Evolutionary conservation across 2,113 vertebrate genomes (phyloP), one percentile per base, ranked within the genome.

Genomic region (Labrus mixtus): DNA sequence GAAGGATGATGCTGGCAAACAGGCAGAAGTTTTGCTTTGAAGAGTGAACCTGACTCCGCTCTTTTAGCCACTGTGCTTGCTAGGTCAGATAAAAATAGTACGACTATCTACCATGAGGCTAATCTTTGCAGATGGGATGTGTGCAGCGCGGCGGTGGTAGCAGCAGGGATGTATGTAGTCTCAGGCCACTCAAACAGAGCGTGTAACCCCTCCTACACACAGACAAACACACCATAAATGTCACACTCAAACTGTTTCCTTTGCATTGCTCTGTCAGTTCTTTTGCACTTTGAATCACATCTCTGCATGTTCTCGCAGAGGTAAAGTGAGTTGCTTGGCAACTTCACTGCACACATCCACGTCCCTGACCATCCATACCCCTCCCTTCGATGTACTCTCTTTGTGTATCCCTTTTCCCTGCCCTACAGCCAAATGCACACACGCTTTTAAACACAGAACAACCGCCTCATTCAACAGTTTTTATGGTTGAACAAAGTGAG

Each of bases 61-160:
- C 74, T 83, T 73, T 69, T 65, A 86, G 74, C 86, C 79, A 68
- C 75, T 68, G 79, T 57, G 84, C 81, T 87, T 80, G 90, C 78
- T 92, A 73, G 93, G 93, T 92, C 93, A 92, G 92, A 84, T 92
- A 94, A 87, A 93, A 92, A 94, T 93, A 94, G 91, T 85, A 70
- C 76, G 62, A 79, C 80, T 75, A 80, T 86, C 73, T 17, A 78
- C 77, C 75, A 89, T 91, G 89, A 91, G 87, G 90, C 90, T 92
- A 86, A 92, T 92, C 82, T 89, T 84, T 91, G 84, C 88, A 88
- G 92, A 92, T 92, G 84, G 90, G 82, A 78, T 81, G 84, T 84
- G 85, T 79, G 75, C 65, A 64, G 78, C 53, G 11, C 65, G 25
- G 87, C 25, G 29, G 78, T 72, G 81, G 59, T 45, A 87, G 81